A percentile compares a stretch with the other conserved stretches of the same genome.
Conservation (phyloP, 1,140 invertebrate species). For the Brachystomella parvula region DNA sequence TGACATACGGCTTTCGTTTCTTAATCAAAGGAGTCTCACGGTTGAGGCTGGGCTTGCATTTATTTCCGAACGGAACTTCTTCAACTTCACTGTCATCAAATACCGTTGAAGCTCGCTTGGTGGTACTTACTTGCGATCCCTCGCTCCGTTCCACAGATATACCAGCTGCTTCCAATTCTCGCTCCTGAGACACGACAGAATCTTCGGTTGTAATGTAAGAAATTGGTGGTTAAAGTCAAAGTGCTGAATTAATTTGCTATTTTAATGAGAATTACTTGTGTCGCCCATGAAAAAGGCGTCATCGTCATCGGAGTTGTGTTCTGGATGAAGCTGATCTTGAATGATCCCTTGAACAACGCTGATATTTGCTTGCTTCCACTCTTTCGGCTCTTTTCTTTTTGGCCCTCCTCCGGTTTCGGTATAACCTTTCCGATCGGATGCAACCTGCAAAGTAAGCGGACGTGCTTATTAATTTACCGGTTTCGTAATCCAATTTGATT, state of each 20-base stretch:
- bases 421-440: not conserved
- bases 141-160: not conserved
- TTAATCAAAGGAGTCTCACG: not conserved
- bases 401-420: not conserved
- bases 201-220: too few species aligned
- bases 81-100: not conserved
- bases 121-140: not conserved
- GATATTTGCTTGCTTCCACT: not conserved
- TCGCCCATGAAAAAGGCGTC: not conserved
- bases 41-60: not conserved
- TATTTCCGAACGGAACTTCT: conserved; percentile 2
- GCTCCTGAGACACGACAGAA: not conserved
- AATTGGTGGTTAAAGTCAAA: not conserved
- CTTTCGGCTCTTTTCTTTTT: not conserved
- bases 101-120: not conserved
- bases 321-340: not conserved
- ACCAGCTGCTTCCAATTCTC: not conserved
- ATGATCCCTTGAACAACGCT: not conserved
- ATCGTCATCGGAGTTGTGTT: conserved; percentile 1
- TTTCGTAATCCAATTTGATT: too few species aligned
- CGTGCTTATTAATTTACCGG: not conserved
- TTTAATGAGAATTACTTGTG: not conserved
- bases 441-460: not conserved
- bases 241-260: not conserved
- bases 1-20: not conserved